phyloP scores from a whole-genome alignment of 2,888 invertebrate species.

The Theodoxus fluviatilis region DNA sequence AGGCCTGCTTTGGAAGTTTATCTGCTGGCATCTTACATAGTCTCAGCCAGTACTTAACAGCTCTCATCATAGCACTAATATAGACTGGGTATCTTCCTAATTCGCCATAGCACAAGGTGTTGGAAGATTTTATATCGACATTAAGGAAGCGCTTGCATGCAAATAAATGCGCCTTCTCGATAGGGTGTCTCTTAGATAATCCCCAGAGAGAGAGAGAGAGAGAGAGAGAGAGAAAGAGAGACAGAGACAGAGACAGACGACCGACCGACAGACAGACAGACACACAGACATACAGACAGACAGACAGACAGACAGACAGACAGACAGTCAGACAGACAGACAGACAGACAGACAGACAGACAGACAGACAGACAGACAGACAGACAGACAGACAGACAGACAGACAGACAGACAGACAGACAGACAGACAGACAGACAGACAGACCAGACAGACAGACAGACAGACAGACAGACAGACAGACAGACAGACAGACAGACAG shows the following conservation, averaged over 20 bases:
- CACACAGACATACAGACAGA: slow-evolving; percentile 8
- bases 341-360: not conserved
- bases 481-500: too few species aligned
- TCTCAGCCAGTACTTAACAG: too few species aligned
- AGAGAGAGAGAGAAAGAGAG: not conserved
- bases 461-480: not conserved
- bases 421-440: slow-evolving; percentile 20
- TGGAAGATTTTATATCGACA: too few species aligned
- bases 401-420: not conserved
- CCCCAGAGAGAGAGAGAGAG: not conserved
- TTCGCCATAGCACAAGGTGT: too few species aligned
- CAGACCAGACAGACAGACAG: not conserved
- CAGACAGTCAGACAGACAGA: not conserved
- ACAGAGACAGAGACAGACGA: not conserved
- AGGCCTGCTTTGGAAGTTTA: too few species aligned
- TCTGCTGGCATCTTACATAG: too few species aligned
- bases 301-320: slow-evolving; percentile 18
- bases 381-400: not conserved
- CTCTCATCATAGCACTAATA: too few species aligned
- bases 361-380: not conserved
- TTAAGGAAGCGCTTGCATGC: too few species aligned
- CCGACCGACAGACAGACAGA: not conserved
- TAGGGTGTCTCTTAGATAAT: too few species aligned
- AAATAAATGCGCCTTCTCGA: too few species aligned
- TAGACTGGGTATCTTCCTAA: too few species aligned